Evolutionary conservation across 1,140 invertebrate genomes (phyloP).

Genomic region (Centruroides sculpturatus): DNA sequence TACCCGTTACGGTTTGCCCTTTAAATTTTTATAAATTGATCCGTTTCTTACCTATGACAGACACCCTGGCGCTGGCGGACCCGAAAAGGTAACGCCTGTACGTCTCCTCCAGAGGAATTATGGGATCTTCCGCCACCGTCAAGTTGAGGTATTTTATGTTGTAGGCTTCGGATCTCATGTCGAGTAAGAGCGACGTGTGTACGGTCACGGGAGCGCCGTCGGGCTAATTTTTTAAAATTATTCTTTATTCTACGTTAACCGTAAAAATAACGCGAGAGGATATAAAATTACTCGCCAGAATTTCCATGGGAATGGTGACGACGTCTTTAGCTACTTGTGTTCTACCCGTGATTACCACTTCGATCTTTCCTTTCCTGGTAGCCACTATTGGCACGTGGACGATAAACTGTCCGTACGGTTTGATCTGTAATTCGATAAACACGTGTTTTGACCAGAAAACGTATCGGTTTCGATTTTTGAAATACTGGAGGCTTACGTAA

Average conservation of each 20-base stretch:
- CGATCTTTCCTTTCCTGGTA: conserved; percentile 29
- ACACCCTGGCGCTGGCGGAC: conserved; percentile 31
- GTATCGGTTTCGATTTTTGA: neutral
- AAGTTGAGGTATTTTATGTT: conserved; percentile 41
- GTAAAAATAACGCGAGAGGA: neutral
- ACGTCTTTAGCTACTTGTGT: conserved; percentile 37
- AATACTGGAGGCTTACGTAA: conserved; percentile 26
- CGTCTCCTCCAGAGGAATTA: conserved; percentile 37
- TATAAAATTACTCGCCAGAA: conserved; percentile 25
- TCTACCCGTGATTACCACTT: conserved; percentile 35
- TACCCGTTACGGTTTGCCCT: neutral
- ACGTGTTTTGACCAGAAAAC: neutral
- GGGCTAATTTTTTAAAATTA: conserved; percentile 21
- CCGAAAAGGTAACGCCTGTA: conserved; percentile 41
- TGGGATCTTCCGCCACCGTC: conserved; percentile 40
- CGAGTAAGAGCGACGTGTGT: conserved; percentile 43
- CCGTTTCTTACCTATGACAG: conserved; percentile 33
- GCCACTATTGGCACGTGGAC: conserved; percentile 33
- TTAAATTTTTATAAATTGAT: neutral
- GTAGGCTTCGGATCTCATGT: conserved; percentile 40
- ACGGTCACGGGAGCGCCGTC: conserved; percentile 42
- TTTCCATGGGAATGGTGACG: conserved; percentile 29
- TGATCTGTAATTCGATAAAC: conserved; percentile 9
- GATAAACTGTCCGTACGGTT: conserved; percentile 18
- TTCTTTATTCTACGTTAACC: too few relatives aligned